Percentiles rank a stretch among this genome's conserved stretches.
Conservation (phyloP, 2,888 invertebrate species). For the Morpho deidamia region DNA sequence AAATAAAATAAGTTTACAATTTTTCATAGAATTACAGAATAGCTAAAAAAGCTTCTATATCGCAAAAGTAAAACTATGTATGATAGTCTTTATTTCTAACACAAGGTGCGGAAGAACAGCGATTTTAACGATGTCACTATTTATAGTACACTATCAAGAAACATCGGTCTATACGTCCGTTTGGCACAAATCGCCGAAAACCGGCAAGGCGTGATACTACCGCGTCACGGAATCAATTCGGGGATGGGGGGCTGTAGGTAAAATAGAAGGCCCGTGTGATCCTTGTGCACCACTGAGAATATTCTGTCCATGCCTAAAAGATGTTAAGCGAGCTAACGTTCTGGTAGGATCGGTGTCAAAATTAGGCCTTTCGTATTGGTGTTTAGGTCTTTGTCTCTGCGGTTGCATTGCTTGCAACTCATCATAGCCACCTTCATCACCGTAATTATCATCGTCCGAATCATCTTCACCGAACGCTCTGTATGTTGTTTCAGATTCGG, state of each 20-base stretch:
- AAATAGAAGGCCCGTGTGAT: constrained; percentile 50
- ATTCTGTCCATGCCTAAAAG: constrained; percentile 61
- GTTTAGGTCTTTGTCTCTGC: constrained; percentile 56
- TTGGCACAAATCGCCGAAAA: constrained; percentile 76
- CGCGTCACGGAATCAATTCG: constrained; percentile 67
- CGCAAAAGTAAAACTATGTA: constrained; percentile 9
- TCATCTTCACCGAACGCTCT: constrained; percentile 67
- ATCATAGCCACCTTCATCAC: constrained; percentile 62
- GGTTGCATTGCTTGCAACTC: constrained; percentile 67
- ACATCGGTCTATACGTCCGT: constrained; percentile 65
- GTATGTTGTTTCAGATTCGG: constrained; percentile 64
- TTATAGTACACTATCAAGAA: constrained; percentile 44
- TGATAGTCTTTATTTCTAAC: constrained; percentile 22
- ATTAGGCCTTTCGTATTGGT: constrained; percentile 71
- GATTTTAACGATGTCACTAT: constrained; percentile 32
- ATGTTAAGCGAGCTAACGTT: constrained; percentile 61
- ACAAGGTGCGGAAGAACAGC: constrained; percentile 57
- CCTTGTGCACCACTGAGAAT: constrained; percentile 41
- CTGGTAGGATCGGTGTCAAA: constrained; percentile 61
- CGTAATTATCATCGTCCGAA: constrained; percentile 67
- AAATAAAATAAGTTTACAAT: constrained; percentile 15
- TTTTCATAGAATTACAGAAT: constrained; percentile 14
- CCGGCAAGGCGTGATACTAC: constrained; percentile 76
- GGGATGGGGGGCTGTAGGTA: constrained; percentile 62
- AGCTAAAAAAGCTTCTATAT: constrained; percentile 14